These are phyloP conservation scores for Cydia fagiglandana DNA, from an alignment of 1,140 invertebrate genomes.

Conservation along the genomic window DNA sequence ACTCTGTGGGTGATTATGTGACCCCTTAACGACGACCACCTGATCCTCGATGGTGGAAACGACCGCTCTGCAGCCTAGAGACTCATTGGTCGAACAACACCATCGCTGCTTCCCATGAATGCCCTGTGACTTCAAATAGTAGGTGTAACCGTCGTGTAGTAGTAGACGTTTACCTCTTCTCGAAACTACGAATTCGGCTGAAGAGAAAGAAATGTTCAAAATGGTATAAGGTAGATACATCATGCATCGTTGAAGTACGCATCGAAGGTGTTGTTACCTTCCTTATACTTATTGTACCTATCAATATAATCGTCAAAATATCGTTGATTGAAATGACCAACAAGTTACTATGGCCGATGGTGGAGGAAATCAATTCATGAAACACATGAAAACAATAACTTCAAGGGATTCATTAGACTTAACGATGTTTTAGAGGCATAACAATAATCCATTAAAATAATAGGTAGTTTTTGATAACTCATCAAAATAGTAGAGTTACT, in stretches of 20 bases:
- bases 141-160: background rate
- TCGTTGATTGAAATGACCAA: no score
- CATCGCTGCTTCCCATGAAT: background rate
- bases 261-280: no score
- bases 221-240: background rate
- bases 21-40: background rate
- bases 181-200: background rate
- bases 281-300: no score
- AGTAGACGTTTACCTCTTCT: background rate
- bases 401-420: no score
- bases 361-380: no score
- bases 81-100: background rate
- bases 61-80: slow-evolving; percentile 20
- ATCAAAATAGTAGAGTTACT: no score
- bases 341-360: no score
- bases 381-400: no score
- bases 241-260: background rate
- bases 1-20: background rate
- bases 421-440: no score
- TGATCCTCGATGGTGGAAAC: background rate
- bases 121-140: background rate
- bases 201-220: background rate
- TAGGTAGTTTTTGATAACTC: no score
- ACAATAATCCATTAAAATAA: no score
- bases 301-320: no score